These are phyloP conservation scores for Phortica magna DNA, from an alignment of 2,888 invertebrate species.

Conservation along the genomic window DNA sequence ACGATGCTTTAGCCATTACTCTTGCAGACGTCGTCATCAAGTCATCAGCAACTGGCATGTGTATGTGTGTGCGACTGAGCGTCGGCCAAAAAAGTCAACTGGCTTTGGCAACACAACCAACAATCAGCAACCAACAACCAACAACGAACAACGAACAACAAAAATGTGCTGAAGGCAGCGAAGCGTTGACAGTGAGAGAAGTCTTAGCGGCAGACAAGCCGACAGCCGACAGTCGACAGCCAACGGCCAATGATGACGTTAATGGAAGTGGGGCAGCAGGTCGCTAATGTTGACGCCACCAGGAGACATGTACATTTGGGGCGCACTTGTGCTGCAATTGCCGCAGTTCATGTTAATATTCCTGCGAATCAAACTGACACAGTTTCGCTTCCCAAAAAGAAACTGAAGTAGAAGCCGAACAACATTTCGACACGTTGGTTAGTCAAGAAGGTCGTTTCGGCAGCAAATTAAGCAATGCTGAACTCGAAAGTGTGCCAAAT, in stretches of 20 bases:
- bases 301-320: neutral
- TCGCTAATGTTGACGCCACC: slow-evolving; percentile 1
- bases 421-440: neutral
- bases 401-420: no score
- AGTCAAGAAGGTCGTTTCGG: neutral
- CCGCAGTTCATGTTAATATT: neutral
- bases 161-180: neutral
- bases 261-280: slow-evolving; percentile 11
- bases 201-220: neutral
- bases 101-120: neutral
- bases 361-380: no score
- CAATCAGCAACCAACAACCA: neutral
- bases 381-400: no score
- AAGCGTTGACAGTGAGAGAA: neutral
- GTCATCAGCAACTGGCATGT: neutral
- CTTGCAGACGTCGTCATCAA: neutral
- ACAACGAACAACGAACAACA: neutral
- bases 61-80: slow-evolving; percentile 8
- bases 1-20: no score
- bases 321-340: slow-evolving; percentile 20
- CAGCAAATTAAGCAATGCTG: neutral
- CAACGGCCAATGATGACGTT: neutral
- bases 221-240: neutral
- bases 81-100: slow-evolving; percentile 32
- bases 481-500: neutral